phyloP scores from a whole-genome alignment of 2,113 vertebrate species.

The Brachypodius melanocephalos region DNA sequence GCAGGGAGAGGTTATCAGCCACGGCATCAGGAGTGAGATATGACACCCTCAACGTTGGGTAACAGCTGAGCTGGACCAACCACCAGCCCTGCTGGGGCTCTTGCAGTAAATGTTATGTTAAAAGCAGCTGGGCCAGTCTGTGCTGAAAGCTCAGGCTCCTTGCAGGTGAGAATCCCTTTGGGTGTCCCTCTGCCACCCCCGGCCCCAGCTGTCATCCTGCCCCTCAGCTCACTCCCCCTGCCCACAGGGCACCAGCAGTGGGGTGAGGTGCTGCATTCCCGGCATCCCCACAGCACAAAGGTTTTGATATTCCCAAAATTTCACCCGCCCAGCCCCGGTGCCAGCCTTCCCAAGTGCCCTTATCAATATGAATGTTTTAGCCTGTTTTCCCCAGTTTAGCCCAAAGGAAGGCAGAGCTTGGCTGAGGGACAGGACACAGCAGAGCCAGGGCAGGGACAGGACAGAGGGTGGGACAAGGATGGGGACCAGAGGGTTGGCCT shows the following conservation, averaged over 20 bases:
- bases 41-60: not conserved
- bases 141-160: not conserved
- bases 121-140: accelerated
- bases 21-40: not conserved
- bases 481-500: not conserved
- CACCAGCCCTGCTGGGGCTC: not conserved
- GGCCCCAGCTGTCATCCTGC: too few species aligned
- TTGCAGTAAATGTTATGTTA: not conserved
- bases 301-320: not conserved
- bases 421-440: not conserved
- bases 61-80: not conserved
- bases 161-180: not conserved
- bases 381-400: not conserved
- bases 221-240: accelerated
- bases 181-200: accelerated
- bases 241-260: accelerated
- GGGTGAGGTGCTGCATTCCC: not conserved
- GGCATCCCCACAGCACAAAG: not conserved
- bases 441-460: not conserved
- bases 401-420: not conserved
- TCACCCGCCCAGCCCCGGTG: not conserved
- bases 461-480: not conserved
- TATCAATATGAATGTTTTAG: accelerated
- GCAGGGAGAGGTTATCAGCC: not conserved
- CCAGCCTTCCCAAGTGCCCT: not conserved